These are phyloP conservation scores for Conchocele bisecta DNA, from an alignment of 2,888 invertebrate species.

Conservation along the genomic window DNA sequence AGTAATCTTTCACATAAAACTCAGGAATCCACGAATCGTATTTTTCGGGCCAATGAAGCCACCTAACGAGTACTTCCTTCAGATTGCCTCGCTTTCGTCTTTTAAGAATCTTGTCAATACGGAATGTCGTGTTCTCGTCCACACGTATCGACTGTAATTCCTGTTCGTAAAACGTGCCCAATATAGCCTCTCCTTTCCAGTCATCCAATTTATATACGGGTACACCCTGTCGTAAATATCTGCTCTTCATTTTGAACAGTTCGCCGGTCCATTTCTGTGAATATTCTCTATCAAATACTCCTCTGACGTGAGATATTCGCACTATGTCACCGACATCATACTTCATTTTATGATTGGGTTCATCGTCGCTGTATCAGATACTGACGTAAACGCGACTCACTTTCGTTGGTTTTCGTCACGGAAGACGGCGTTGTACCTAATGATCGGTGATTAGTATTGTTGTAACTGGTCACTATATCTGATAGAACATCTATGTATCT, in stretches of 20 bases:
- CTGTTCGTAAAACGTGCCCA: conserved; percentile 16
- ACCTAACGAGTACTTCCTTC: conserved; percentile 13
- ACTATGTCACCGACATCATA: conserved; percentile 32
- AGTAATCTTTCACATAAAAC: neutral
- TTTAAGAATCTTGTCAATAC: conserved; percentile 9
- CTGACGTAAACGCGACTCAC: conserved; percentile 18
- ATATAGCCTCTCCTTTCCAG: conserved; percentile 18
- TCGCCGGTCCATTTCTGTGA: conserved; percentile 43
- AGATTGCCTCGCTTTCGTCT: conserved; percentile 3
- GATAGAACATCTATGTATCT: conserved; percentile 26
- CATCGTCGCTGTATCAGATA: conserved; percentile 11
- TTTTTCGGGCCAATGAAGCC: conserved; percentile 38
- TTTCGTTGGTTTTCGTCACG: conserved; percentile 13
- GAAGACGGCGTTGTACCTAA: conserved; percentile 20
- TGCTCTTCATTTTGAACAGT: conserved; percentile 27
- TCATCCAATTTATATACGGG: conserved; percentile 26
- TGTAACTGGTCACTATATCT: conserved; percentile 22
- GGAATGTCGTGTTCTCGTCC: conserved; percentile 13
- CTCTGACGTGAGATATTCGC: conserved; percentile 29
- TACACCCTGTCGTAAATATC: conserved; percentile 20
- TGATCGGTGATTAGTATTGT: conserved; percentile 27
- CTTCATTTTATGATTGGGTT: no score
- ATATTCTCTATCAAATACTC: conserved; percentile 26
- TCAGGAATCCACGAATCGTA: conserved; percentile 27
- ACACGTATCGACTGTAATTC: conserved; percentile 23